Evolutionary conservation across 1,140 invertebrate genomes (phyloP), one percentile per base, ranked within the genome.

Genomic region (Dendroctonus valens): DNA sequence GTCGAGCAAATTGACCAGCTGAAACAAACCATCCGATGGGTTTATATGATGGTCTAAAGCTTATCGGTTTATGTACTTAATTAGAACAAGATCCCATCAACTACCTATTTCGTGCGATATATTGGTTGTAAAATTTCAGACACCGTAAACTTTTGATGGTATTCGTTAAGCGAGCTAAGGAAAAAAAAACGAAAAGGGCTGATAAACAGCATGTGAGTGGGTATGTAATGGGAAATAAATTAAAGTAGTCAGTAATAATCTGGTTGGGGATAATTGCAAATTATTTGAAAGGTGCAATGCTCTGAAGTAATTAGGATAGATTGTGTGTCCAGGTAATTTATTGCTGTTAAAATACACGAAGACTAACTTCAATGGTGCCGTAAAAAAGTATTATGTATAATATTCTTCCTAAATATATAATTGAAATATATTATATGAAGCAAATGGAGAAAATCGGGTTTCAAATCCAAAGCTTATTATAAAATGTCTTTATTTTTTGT

Each of bases 81-180:
- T 59, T 12, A 59, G 44, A 15, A 59, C 44, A 38, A 59, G 58
- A 59, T 59, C 58, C 58, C 58, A 59, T 59, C 58, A 59, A 26
- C 14, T 48, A 59, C 58, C 46, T 39, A 59, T 59, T 59, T 49
- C 58, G 58, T 49, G 26, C 58, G 58, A 59, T 59, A 46, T 59
- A 59, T 59, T 59, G 58, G 58, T 59, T 59, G 58, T 59, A 59
- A 59, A 59, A 59, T 59, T 59, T 59, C 42, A 49, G 41, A 15
- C 8, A 37, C 58, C 58, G 57, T 59, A 59, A 59, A 59, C 15
- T 59, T 59, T 59, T 59, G 42, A 59, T 59, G 57, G 57, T 59
- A 59, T 49, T 59, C 57, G 57, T 59, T 59, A 59, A 59, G 57
- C 42, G 49, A 59, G 44, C 44, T 6, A 59, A 48, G n/a, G 26